Conservation (phyloP, 2,797 vertebrate species). For the Cossypha heuglini region DNA sequence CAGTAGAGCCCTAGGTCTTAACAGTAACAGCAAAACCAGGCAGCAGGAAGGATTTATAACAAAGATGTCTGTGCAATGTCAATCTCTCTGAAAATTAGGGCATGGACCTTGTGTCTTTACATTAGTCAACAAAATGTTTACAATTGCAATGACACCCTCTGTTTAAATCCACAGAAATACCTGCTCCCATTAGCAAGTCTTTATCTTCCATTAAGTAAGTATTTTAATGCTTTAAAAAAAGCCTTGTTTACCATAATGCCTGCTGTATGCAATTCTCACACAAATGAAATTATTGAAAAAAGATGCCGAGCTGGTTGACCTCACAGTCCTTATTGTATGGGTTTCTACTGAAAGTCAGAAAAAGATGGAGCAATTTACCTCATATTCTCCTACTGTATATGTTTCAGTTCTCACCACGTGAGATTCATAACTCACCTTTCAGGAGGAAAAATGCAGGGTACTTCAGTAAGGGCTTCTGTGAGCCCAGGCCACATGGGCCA, state of each 20-base stretch:
- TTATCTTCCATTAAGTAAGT: neutral
- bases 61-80: neutral
- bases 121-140: neutral
- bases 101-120: neutral
- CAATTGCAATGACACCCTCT: neutral
- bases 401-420: neutral
- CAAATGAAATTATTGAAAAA: neutral
- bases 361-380: neutral
- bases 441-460: neutral
- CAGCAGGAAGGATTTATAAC: neutral
- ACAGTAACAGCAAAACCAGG: neutral
- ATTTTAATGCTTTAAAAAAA: neutral
- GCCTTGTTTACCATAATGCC: neutral
- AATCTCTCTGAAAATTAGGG: neutral
- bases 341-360: neutral
- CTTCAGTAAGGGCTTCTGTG: neutral
- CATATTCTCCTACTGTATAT: neutral
- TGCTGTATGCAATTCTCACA: neutral
- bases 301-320: neutral
- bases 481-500: neutral
- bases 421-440: neutral
- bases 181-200: neutral
- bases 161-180: neutral
- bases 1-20: neutral
- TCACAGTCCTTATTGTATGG: neutral